Conservation (phyloP, 2,888 invertebrate species). For the Pseudolycoriella hygida region DNA sequence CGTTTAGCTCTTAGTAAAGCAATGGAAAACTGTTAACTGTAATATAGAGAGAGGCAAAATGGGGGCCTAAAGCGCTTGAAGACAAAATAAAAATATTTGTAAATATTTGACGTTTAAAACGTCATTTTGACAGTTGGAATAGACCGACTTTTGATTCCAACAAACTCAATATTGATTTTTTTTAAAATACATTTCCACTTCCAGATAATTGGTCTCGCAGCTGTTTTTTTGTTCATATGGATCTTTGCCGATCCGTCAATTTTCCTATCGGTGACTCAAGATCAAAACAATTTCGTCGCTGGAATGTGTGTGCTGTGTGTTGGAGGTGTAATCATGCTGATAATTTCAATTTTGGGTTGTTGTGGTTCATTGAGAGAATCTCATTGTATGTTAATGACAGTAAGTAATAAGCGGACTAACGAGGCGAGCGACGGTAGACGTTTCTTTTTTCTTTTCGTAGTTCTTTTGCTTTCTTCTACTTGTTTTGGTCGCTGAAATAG, state of each 20-base stretch:
- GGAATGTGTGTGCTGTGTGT: conserved; percentile 55
- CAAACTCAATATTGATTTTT: too few relatives aligned
- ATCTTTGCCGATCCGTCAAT: conserved; percentile 57
- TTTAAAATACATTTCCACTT: conserved; percentile 17
- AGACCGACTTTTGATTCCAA: too few relatives aligned
- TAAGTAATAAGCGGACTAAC: too few relatives aligned
- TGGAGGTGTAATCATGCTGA: conserved; percentile 50
- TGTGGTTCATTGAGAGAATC: conserved; percentile 66
- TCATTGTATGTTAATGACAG: conserved; percentile 56
- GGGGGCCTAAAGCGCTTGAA: too few relatives aligned
- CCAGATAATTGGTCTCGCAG: conserved; percentile 52
- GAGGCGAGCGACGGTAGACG: too few relatives aligned
- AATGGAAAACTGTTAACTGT: too few relatives aligned
- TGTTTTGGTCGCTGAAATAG: conserved; percentile 60
- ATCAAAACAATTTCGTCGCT: conserved; percentile 42
- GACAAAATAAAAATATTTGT: too few relatives aligned
- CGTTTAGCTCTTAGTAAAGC: too few relatives aligned
- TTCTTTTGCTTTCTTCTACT: conserved; percentile 62
- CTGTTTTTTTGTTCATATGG: conserved; percentile 56
- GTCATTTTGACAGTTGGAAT: too few relatives aligned
- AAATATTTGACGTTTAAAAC: too few relatives aligned
- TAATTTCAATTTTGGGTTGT: conserved; percentile 67
- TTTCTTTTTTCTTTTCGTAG: too few relatives aligned
- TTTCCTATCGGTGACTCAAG: conserved; percentile 48
- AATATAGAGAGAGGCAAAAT: too few relatives aligned